Evolutionary conservation across 1,140 invertebrate genomes (phyloP).

Genomic region (Bradysia coprophila): DNA sequence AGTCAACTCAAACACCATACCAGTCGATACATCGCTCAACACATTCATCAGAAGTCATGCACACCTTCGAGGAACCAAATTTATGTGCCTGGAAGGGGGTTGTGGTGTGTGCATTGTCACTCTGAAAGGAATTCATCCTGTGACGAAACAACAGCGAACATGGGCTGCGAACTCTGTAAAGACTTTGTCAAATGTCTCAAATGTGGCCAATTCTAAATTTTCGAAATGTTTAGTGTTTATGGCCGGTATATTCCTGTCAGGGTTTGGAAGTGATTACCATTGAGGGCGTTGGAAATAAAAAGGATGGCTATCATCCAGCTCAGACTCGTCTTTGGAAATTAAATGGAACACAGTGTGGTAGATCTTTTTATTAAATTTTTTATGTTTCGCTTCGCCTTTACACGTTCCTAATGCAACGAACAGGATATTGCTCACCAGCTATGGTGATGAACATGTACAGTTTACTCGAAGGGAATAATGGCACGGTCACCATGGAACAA

Average conservation of each 20-base stretch:
- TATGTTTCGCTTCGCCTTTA: neutral
- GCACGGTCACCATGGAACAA: constrained; percentile 38
- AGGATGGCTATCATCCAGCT: constrained; percentile 47
- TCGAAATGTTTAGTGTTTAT: constrained; percentile 35
- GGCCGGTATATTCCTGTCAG: constrained; percentile 47
- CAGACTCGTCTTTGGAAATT: constrained; percentile 46
- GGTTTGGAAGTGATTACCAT: constrained; percentile 61
- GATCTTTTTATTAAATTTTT: too few species aligned
- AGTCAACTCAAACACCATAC: neutral
- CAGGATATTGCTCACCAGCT: constrained; percentile 55
- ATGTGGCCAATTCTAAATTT: neutral
- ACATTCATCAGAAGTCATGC: constrained; percentile 30
- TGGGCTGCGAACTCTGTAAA: constrained; percentile 51
- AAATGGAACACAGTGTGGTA: constrained; percentile 56
- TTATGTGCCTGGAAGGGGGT: constrained; percentile 21
- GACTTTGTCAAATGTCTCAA: neutral
- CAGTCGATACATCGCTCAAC: constrained; percentile 24
- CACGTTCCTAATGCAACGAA: neutral
- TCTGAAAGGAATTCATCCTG: constrained; percentile 25
- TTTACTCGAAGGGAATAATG: constrained; percentile 25
- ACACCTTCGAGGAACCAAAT: constrained; percentile 37
- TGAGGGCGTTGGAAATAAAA: constrained; percentile 54
- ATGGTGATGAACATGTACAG: constrained; percentile 78
- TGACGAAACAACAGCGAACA: constrained; percentile 21
- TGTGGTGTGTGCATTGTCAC: constrained; percentile 38